These are phyloP conservation scores for Patiria miniata DNA, from an alignment of 35 echinoderm and acorn worm species.

Conservation along the genomic window DNA sequence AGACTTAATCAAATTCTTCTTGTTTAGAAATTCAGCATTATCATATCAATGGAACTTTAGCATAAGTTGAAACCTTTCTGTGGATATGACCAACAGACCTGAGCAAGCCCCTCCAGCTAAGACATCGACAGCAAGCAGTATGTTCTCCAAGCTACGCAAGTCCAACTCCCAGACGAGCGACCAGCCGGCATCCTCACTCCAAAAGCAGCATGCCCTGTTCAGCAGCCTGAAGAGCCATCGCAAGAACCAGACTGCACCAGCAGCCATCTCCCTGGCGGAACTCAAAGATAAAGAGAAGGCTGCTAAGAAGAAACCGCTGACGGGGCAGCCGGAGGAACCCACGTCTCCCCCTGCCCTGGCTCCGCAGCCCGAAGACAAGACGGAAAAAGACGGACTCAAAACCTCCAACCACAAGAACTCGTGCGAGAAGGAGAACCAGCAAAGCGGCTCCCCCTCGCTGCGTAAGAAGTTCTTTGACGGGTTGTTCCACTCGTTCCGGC, in stretches of 20 bases:
- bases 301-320: conserved; percentile 47
- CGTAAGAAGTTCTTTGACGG: conserved; percentile 98
- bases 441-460: conserved; percentile 84
- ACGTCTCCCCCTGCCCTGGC: conserved; percentile 25
- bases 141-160: conserved; percentile 75
- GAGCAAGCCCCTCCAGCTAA: conserved; percentile 27
- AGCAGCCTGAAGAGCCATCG: conserved; percentile 87
- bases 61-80: no score
- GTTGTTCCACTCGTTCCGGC: conserved; percentile 93
- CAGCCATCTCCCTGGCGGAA: conserved; percentile 88
- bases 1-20: no score
- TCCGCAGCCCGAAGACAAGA: conserved; percentile 48
- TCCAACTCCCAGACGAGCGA: conserved; percentile 72
- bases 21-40: no score
- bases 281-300: conserved; percentile 88
- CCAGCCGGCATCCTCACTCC: conserved; percentile 42
- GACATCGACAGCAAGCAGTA: not conserved
- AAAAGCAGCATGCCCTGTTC: conserved; percentile 79
- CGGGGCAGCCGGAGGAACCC: conserved; percentile 6
- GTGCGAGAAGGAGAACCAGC: conserved; percentile 73
- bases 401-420: conserved; percentile 54
- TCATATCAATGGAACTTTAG: no score
- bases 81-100: not conserved
- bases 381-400: conserved; percentile 69
- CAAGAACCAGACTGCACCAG: conserved; percentile 93